Conservation (phyloP, 2,888 invertebrate species). For the Acholoe squamosa region DNA sequence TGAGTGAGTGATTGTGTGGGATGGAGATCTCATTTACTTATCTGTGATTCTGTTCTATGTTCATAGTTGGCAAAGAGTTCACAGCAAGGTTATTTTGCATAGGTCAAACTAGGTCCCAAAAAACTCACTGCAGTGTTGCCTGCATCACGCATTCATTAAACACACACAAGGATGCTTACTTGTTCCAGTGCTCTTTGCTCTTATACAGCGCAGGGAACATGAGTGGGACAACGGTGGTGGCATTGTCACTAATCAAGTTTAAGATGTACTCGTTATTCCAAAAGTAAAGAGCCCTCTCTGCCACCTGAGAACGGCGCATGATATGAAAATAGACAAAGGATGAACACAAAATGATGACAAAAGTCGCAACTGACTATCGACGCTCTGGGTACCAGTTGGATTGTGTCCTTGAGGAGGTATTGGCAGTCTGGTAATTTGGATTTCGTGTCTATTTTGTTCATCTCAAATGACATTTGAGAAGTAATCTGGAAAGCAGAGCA, state of each 20-base stretch:
- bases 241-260: constrained; percentile 98
- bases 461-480: too few species aligned
- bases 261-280: constrained; percentile 99
- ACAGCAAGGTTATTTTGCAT: background rate
- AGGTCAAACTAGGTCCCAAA: background rate
- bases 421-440: background rate
- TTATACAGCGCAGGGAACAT: constrained; percentile 99
- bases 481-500: too few species aligned
- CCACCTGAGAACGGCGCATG: constrained; percentile 88
- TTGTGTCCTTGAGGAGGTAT: background rate
- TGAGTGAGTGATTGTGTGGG: too few species aligned
- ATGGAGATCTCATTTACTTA: too few species aligned
- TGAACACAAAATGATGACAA: constrained; percentile 66
- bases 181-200: constrained; percentile 99
- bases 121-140: background rate
- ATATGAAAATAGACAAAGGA: constrained; percentile 61
- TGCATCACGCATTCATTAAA: constrained; percentile 13
- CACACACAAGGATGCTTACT: constrained; percentile 80
- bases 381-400: background rate
- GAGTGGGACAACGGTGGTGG: constrained; percentile 98
- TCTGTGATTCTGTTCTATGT: background rate
- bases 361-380: background rate
- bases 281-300: constrained; percentile 97
- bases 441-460: background rate
- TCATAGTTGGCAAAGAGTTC: background rate